These are phyloP conservation scores for Terrapene triunguis DNA, from an alignment of 2,113 vertebrate species.

Conservation along the genomic window DNA sequence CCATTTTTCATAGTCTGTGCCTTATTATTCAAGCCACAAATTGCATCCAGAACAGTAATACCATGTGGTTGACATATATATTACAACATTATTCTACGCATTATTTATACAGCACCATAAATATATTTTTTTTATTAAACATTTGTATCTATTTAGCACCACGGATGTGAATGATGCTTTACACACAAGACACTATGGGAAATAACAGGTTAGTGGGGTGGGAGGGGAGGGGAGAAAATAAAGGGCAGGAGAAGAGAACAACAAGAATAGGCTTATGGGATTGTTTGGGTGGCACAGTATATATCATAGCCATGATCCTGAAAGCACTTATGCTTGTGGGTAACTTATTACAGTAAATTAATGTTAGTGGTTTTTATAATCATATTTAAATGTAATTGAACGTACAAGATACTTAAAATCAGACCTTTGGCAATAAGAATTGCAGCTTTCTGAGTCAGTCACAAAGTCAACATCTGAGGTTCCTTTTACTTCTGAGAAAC, in stretches of 20 bases:
- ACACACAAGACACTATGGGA: not conserved
- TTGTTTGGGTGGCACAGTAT: rapidly evolving
- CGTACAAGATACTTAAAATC: not conserved
- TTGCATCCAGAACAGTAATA: conserved; percentile 6
- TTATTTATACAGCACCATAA: conserved; percentile 34
- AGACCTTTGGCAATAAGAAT: not conserved
- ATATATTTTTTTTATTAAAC: not conserved
- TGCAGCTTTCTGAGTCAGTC: not conserved
- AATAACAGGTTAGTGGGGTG: not conserved
- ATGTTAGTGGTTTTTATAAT: conserved; percentile 35
- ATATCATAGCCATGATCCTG: not conserved
- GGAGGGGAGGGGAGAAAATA: not conserved
- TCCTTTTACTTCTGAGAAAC: not conserved
- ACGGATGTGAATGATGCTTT: not conserved
- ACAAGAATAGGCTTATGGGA: not conserved
- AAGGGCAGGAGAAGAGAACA: not conserved
- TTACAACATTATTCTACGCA: not conserved
- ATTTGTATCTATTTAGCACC: conserved; percentile 1
- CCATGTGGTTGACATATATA: not conserved
- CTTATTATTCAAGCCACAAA: not conserved
- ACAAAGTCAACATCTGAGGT: not conserved
- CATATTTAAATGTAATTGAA: conserved; percentile 14
- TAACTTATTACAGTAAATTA: conserved; percentile 38
- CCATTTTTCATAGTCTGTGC: conserved; percentile 15
- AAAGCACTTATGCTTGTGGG: conserved; percentile 10